A percentile compares a stretch with the other conserved stretches of the same genome.
Evolutionary conservation across 2,888 invertebrate genomes (phyloP).

Genomic region (Drosophila lacicola): DNA sequence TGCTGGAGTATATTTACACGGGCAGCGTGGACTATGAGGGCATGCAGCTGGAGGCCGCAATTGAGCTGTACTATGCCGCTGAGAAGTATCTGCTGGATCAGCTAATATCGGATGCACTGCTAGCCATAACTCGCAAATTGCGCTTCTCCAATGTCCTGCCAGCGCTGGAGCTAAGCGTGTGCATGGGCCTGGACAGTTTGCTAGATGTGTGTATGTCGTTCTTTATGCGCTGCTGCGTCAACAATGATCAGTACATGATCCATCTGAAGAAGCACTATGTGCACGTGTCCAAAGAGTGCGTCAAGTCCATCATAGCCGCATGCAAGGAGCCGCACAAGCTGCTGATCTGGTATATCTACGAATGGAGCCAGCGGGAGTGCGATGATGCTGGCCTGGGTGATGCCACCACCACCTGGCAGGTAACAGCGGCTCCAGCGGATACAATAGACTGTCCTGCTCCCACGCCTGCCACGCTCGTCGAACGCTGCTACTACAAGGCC

Average conservation of each 20-base stretch:
- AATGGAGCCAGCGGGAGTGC: conserved; percentile 84
- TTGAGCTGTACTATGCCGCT: conserved; percentile 84
- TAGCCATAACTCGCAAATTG: conserved; percentile 80
- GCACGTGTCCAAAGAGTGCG: conserved; percentile 84
- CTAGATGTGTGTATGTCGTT: conserved; percentile 80
- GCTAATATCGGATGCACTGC: conserved; percentile 74
- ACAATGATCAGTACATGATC: conserved; percentile 80
- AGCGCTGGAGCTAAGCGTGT: conserved; percentile 82
- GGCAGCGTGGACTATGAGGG: conserved; percentile 76
- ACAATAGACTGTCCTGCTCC: conserved; percentile 24
- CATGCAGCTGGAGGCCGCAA: conserved; percentile 78
- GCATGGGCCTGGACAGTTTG: conserved; percentile 81
- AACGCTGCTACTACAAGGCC: conserved; percentile 84
- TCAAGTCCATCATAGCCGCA: conserved; percentile 82
- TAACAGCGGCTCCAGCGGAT: conserved; percentile 19
- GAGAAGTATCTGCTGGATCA: conserved; percentile 84
- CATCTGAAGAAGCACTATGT: conserved; percentile 81
- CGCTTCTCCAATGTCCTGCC: conserved; percentile 84
- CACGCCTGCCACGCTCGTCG: conserved; percentile 60
- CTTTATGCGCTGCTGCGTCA: conserved; percentile 83
- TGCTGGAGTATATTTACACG: conserved; percentile 84
- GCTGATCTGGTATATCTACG: conserved; percentile 82
- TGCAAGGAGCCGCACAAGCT: conserved; percentile 76
- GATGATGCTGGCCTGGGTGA: conserved; percentile 72
- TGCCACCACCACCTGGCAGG: conserved; percentile 38